phyloP scores from a whole-genome alignment of 2,113 vertebrate genomes.

The Notarius quadriscutis region DNA sequence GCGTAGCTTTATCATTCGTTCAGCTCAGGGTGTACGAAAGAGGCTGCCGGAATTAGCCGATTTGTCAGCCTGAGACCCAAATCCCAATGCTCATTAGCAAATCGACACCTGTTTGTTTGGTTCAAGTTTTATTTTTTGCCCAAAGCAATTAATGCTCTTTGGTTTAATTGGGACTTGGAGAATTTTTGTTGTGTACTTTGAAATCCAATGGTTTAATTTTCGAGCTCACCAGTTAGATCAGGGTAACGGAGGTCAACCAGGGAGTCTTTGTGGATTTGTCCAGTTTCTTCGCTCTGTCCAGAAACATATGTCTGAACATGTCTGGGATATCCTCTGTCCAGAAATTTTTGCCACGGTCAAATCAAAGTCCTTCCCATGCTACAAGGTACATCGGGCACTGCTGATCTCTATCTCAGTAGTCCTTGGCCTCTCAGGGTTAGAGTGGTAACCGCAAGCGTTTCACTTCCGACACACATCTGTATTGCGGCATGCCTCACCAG shows the following conservation, averaged over 20 bases:
- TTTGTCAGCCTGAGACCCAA: slow-evolving; percentile 4
- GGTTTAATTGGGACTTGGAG: neutral
- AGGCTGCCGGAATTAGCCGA: slow-evolving; percentile 3
- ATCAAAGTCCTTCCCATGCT: no score
- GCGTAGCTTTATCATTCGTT: slow-evolving; percentile 1
- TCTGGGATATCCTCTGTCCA: neutral
- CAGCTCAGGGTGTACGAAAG: neutral
- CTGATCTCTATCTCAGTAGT: no score
- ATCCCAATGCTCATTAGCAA: slow-evolving; percentile 22
- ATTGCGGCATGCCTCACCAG: no score
- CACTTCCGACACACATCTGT: no score
- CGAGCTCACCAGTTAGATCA: neutral
- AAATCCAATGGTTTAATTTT: neutral
- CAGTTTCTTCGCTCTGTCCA: no score
- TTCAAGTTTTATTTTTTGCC: slow-evolving; percentile 16
- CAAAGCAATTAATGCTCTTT: slow-evolving; percentile 20
- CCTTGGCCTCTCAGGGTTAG: no score
- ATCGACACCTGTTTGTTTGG: slow-evolving; percentile 23
- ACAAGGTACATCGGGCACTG: no score
- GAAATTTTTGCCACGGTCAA: neutral
- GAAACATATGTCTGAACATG: neutral
- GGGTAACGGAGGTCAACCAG: neutral
- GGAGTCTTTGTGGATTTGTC: neutral
- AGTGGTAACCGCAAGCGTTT: no score
- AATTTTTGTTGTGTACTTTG: neutral